Base-by-base conservation (phyloP, 1,140 invertebrate genomes). In the Lethocerus indicus region DNA sequence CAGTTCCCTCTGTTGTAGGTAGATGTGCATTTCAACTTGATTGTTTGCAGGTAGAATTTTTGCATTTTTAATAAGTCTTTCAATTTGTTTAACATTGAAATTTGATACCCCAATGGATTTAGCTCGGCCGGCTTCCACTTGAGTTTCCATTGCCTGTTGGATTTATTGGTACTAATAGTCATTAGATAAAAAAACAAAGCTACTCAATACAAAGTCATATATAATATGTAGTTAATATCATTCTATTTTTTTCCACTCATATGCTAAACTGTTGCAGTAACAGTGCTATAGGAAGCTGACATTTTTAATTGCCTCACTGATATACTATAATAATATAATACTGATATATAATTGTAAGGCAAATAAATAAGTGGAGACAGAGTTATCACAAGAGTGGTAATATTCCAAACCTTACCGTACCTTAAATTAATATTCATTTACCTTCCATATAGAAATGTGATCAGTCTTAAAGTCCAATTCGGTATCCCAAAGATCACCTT, bases 21-120 rank as follows among this genome's bases (percentile, higher is more conserved):
- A 87, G 0, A 79, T 76, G 60, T 93, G 86, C 23, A 85, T 66
- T 60, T 92, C 87, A 20, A 90, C 69, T 69, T 88, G 75, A 51
- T 72, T 54, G 59, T 62, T 58, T 7, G 56, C 54, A 20, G 59
- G 59, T n/a, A 29, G 49, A 40, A 62, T 59, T 23, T 49, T 44
- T 4, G 52, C 49, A 20, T 40, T 28, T 9, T 55, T 52, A 29
- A 63, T 28, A 36, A 65, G 56, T 44, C 56, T 47, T 42, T 59
- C 18, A 18, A 62, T 56, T 53, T 63, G 63, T 14, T 53, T 39
- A 1, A 46, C 23, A 46, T 64, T 65, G 53, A 67, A 66, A 49
- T 67, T 67, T 3, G 65, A 67, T 7, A 67, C 16, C 0, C 65
- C 65, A 23, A 67, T 62, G 20, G 56, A 43, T 51, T 56, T 57